Base-by-base conservation (phyloP, 2,888 invertebrate genomes). In the Uropetala carovei region DNA sequence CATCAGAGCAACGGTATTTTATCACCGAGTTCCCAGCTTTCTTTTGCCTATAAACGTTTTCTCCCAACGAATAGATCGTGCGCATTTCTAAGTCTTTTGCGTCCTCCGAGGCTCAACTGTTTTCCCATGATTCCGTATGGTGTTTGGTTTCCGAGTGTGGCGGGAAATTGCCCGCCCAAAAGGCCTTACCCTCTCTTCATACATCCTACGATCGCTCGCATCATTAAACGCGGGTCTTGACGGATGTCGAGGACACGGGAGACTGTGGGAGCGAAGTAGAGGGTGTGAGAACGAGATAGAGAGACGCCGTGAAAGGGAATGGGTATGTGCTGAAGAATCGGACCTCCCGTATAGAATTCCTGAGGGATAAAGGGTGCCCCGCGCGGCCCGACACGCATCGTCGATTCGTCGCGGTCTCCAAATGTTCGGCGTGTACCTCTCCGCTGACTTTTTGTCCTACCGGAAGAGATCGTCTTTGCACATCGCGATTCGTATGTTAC, bases 141-240 rank as follows among this genome's bases (percentile, higher is more conserved):
- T n/a, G 64, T 64, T 64, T 14, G 64, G 64, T 64, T 18, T 68
- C 7, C n/a, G 22, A 22, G 22, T n/a, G n/a, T n/a, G 60, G 14
- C 60, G 18, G 18, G 7, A 13, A 60, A 86, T 89, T 83, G 83
- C 83, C 56, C 57, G 83, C 83, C 83, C 11, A 83, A 83, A 83
- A 43, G 57, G 7, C 27, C 83, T 11, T 43, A 83, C 56, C 43
- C 83, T 18, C n/a, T 18, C 18, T 11, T 18, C n/a, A 14, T 83
- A 56, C 57, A n/a, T 43, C 43, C 43, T 43, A 18, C 56, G 18
- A 83, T 57, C 18, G 56, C 83, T 56, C 89, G 89, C 60, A 22
- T 89, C 89, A 89, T 89, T 89, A 89, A 89, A 59, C 64, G 60
- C 18, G 43, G 64, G 59, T 27, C 60, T 60, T 18, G 59, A 86